phyloP scores from a whole-genome alignment of 2,888 invertebrate species.

The Cantharis rustica region DNA sequence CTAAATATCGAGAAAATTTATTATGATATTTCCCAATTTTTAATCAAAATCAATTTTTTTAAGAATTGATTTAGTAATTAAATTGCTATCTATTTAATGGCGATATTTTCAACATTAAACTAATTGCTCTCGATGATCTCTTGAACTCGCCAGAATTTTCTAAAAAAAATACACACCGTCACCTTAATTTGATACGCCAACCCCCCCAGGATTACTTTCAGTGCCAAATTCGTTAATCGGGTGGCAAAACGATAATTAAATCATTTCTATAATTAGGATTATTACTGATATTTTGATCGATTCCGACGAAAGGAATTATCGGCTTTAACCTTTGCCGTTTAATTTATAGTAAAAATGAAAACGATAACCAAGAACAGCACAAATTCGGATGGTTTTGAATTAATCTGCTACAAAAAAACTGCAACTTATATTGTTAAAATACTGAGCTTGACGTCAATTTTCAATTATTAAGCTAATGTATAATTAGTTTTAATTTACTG shows the following conservation, averaged over 20 bases:
- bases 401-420: background rate
- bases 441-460: background rate
- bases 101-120: constrained; percentile 26
- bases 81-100: constrained; percentile 25
- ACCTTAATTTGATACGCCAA: too few species aligned
- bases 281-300: background rate
- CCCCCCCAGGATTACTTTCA: too few species aligned
- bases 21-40: background rate
- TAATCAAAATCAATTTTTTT: background rate
- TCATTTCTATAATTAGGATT: background rate
- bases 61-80: background rate
- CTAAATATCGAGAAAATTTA: background rate
- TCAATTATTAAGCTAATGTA: background rate
- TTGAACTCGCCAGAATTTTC: constrained; percentile 1
- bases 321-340: background rate
- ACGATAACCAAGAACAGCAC: background rate
- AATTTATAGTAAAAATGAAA: background rate
- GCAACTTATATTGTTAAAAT: background rate
- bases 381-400: background rate
- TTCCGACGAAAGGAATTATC: background rate
- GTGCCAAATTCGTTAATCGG: too few species aligned
- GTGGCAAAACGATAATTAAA: background rate
- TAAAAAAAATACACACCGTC: too few species aligned
- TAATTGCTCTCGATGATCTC: constrained; percentile 28
- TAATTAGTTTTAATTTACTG: background rate